A percentile compares a stretch with the other conserved stretches of the same genome.
Conservation (phyloP, 2,113 vertebrate genomes). For the Saguinus midas region DNA sequence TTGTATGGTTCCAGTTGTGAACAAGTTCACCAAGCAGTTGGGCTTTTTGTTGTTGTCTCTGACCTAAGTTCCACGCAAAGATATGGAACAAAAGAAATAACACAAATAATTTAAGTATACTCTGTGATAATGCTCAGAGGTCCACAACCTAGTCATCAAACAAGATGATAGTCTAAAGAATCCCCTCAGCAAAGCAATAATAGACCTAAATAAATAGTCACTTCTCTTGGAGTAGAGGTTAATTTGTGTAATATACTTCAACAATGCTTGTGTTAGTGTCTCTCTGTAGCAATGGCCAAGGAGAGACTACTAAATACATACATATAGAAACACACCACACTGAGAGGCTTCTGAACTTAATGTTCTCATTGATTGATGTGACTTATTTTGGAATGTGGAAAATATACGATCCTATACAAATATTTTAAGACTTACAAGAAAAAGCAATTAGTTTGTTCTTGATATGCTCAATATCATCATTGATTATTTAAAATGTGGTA, state of each 20-base stretch:
- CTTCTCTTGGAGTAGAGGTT: not conserved
- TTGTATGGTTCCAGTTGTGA: not conserved
- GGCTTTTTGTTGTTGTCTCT: not conserved
- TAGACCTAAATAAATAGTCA: not conserved
- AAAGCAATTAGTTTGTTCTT: conserved; percentile 9
- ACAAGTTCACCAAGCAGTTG: not conserved
- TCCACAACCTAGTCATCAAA: not conserved
- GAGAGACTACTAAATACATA: not conserved
- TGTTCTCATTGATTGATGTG: not conserved
- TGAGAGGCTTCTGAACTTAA: not conserved
- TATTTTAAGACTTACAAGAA: not conserved
- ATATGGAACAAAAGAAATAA: not conserved
- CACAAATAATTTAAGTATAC: not conserved
- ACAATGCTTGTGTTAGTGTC: not conserved
- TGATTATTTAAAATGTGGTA: not conserved
- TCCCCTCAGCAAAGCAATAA: not conserved
- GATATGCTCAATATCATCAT: not conserved
- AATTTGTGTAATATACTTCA: not conserved
- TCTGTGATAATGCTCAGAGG: not conserved
- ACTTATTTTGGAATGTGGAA: not conserved
- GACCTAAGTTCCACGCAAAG: not conserved
- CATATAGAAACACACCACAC: not conserved
- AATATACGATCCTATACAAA: not conserved
- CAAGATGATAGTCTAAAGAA: not conserved
- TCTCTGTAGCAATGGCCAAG: not conserved